Evolutionary conservation across 2,113 vertebrate species (phyloP).

Genomic region (Pomatostomus ruficeps): DNA sequence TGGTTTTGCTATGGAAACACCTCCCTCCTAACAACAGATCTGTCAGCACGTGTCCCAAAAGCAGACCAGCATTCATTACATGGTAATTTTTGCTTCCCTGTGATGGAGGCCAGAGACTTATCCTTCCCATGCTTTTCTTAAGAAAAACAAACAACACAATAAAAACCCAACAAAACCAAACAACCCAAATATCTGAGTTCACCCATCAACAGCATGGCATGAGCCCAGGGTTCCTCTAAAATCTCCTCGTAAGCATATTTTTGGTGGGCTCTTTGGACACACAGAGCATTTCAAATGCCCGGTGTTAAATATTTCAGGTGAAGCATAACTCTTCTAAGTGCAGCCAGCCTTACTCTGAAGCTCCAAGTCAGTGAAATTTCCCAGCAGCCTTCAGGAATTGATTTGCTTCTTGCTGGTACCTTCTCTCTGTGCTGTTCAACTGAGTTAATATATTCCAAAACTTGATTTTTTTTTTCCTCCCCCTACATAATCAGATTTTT

Average conservation of each 20-base stretch:
- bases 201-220: not conserved
- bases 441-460: not conserved
- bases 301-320: not conserved
- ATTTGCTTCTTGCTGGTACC: not conserved
- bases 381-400: not conserved
- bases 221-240: not conserved
- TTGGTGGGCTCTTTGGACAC: not conserved
- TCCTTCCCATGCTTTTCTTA: not conserved
- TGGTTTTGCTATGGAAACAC: constrained; percentile 43
- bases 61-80: not conserved
- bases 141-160: not conserved
- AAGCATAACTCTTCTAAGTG: not conserved
- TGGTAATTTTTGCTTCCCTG: not conserved
- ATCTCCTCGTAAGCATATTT: not conserved
- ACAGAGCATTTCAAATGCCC: not conserved
- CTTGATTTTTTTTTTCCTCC: not conserved
- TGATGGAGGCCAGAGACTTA: not conserved
- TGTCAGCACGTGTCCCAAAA: not conserved
- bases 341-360: not conserved
- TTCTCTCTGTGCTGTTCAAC: not conserved
- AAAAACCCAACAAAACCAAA: accelerated
- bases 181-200: accelerated
- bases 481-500: not conserved
- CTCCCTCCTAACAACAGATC: not conserved
- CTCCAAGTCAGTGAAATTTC: not conserved